phyloP scores from a whole-genome alignment of 2,888 invertebrate genomes.

The Frankliniella intonsa region DNA sequence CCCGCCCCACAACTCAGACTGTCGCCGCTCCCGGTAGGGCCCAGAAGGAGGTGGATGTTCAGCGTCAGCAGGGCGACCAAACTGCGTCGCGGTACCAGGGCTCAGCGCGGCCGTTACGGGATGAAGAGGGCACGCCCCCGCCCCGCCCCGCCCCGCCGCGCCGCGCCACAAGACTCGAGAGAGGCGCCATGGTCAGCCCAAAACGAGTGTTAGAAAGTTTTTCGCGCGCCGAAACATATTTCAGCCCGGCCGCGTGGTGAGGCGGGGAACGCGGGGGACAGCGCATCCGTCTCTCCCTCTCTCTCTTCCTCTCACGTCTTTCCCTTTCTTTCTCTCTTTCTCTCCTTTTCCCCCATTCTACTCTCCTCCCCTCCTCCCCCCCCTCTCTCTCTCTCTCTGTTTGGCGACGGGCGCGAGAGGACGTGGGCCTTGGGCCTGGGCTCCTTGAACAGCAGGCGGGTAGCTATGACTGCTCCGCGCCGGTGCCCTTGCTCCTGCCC shows the following conservation, averaged over 20 bases:
- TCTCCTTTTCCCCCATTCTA: background rate
- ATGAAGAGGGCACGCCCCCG: background rate
- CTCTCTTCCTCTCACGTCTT: background rate
- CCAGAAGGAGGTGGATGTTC: background rate
- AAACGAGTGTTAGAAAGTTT: constrained; percentile 5
- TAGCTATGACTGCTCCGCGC: background rate
- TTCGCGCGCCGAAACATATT: background rate
- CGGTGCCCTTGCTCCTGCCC: background rate
- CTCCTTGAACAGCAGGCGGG: background rate
- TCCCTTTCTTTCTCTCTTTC: background rate
- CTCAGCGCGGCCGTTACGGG: background rate
- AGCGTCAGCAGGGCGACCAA: background rate
- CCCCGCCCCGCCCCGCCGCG: background rate
- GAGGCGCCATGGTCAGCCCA: background rate
- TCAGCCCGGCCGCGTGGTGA: background rate
- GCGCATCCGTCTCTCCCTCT: background rate
- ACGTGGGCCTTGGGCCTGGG: background rate
- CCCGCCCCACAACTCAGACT: no score
- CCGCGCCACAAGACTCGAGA: background rate
- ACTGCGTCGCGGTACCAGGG: background rate
- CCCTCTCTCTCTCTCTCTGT: background rate
- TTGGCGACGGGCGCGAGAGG: background rate
- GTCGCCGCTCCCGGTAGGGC: background rate
- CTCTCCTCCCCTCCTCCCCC: background rate
- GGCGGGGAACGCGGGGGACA: background rate